Conservation (phyloP, 2,888 invertebrate species). For the Gisinianus flammeolus region DNA sequence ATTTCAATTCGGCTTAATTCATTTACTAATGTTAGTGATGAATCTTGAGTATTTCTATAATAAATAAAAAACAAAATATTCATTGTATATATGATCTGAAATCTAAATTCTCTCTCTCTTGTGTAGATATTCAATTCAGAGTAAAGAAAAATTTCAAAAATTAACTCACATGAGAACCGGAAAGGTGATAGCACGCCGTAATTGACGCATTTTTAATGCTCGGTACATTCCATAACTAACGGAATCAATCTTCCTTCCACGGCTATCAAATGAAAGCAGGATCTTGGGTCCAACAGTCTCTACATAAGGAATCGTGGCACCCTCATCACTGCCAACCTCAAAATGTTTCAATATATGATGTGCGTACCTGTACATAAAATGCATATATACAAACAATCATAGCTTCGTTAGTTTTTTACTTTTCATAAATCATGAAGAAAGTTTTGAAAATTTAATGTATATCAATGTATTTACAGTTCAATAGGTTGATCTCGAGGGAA, state of each 20-base stretch:
- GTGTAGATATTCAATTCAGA: no score
- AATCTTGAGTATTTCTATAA: no score
- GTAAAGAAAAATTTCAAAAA: no score
- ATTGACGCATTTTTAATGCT: conserved; percentile 73
- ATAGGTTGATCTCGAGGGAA: conserved; percentile 71
- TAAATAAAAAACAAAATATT: no score
- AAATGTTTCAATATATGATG: not conserved
- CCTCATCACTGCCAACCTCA: conserved; percentile 1
- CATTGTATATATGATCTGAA: no score
- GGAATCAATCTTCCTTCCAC: conserved; percentile 49
- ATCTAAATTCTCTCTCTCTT: no score
- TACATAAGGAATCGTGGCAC: conserved; percentile 42
- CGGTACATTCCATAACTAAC: conserved; percentile 66
- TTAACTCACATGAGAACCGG: conserved; percentile 68
- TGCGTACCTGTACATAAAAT: conserved; percentile 38
- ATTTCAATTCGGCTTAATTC: no score
- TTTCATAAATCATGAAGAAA: not conserved
- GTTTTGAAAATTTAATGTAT: not conserved
- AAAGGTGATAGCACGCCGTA: conserved; percentile 66
- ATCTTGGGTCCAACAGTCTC: conserved; percentile 52
- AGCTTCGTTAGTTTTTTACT: not conserved
- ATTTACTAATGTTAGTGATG: no score
- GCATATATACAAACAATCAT: not conserved
- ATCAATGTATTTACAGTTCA: conserved; percentile 66
- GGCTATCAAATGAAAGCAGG: conserved; percentile 49